Conservation (phyloP, 2,113 vertebrate species). For the Paraplagusia blochii region DNA sequence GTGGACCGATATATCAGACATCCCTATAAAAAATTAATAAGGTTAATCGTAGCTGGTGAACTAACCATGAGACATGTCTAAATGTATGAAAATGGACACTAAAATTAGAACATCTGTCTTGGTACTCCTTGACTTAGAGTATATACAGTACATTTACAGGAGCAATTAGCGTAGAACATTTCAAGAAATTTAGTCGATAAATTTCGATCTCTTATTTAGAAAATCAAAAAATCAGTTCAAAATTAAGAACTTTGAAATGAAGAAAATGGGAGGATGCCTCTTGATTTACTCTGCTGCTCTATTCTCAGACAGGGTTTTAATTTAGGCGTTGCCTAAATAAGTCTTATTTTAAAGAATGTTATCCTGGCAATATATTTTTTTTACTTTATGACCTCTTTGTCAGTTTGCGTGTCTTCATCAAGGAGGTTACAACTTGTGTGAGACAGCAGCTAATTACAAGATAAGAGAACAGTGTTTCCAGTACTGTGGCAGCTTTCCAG, state of each 20-base stretch:
- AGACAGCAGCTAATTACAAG: slow-evolving; percentile 34
- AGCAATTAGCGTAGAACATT: no score
- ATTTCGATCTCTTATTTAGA: slow-evolving; percentile 44
- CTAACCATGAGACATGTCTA: no score
- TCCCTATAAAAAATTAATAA: no score
- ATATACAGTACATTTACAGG: no score
- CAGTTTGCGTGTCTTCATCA: slow-evolving; percentile 43
- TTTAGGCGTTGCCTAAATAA: slow-evolving; percentile 41
- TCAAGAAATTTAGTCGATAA: no score
- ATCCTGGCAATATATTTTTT: slow-evolving; percentile 20
- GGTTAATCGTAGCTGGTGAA: no score
- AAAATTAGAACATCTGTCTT: no score
- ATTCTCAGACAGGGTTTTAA: slow-evolving; percentile 23
- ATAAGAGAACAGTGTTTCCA: slow-evolving; percentile 41
- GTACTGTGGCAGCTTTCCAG: slow-evolving; percentile 19
- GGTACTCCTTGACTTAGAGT: no score
- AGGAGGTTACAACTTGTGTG: slow-evolving; percentile 22
- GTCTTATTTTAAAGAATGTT: slow-evolving; percentile 24
- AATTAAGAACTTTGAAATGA: slow-evolving; percentile 31
- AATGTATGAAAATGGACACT: no score
- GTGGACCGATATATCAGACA: no score
- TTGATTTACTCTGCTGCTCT: slow-evolving; percentile 40
- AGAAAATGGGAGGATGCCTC: slow-evolving; percentile 28
- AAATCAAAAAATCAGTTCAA: slow-evolving; percentile 38
- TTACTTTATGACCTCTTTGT: slow-evolving; percentile 40